Conservation (phyloP, 1,140 invertebrate genomes). For the Anagrus nilaparvatae region DNA sequence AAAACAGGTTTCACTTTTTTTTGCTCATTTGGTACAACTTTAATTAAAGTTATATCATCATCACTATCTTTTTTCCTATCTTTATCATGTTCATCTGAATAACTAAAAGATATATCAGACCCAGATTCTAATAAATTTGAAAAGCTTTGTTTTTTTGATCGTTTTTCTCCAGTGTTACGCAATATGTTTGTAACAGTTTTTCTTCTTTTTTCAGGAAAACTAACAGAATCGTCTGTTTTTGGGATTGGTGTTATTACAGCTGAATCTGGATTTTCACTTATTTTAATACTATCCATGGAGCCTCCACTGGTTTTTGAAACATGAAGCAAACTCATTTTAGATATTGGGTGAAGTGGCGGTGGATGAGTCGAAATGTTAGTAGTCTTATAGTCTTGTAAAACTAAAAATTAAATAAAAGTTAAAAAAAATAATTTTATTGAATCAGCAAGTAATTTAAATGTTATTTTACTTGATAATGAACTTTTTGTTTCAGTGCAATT, state of each 20-base stretch:
- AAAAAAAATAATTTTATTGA: slow-evolving; percentile 1
- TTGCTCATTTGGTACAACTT: slow-evolving; percentile 36
- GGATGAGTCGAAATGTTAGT: slow-evolving; percentile 33
- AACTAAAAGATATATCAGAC: slow-evolving; percentile 33
- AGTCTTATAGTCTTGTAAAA: slow-evolving; percentile 37
- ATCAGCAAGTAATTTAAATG: slow-evolving; percentile 8
- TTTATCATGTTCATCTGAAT: slow-evolving; percentile 35
- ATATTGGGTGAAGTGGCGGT: slow-evolving; percentile 38
- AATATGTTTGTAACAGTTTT: slow-evolving; percentile 40
- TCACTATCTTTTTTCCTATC: slow-evolving; percentile 35
- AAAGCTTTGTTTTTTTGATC: slow-evolving; percentile 32
- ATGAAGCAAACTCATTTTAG: slow-evolving; percentile 35
- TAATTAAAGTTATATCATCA: slow-evolving; percentile 41
- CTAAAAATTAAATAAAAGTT: slow-evolving; percentile 22
- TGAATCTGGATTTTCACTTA: slow-evolving; percentile 39
- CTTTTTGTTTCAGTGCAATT: slow-evolving; percentile 39
- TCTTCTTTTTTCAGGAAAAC: slow-evolving; percentile 32
- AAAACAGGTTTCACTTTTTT: slow-evolving; percentile 25
- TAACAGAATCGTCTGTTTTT: slow-evolving; percentile 31
- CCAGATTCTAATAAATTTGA: slow-evolving; percentile 21
- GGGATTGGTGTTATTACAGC: slow-evolving; percentile 39
- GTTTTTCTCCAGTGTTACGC: slow-evolving; percentile 30
- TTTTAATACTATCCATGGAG: slow-evolving; percentile 36
- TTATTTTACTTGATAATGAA: slow-evolving; percentile 38
- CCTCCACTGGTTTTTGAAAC: slow-evolving; percentile 26